Base-by-base conservation (phyloP, 2,888 invertebrate species). In the Branchellion lobata region DNA sequence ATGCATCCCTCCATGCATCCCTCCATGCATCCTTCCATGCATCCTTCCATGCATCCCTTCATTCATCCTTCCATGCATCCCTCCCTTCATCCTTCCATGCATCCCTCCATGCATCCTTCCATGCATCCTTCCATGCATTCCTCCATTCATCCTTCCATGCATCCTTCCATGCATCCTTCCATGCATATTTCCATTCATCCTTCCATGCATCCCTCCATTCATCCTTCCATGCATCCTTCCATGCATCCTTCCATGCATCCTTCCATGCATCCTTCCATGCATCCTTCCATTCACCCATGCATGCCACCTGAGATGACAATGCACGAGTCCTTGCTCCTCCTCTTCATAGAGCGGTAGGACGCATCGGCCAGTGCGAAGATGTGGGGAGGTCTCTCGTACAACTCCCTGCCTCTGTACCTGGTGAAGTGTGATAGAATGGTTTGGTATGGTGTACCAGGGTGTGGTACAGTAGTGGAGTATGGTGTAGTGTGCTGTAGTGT, bases 331-430 rank as follows among this genome's bases (percentile, higher is more conserved):
- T 92, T 91, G 73, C 94, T 92, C 87, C 91, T 91, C 86, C 96
- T 93, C 86, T 96, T 92, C 90, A 99, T 93, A 81, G 94, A 93
- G 87, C 94, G 92, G 88, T 98, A 96, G 74, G 96, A 96, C 8
- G 95, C 93, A 88, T 99, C 98, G 0, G 97, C 96, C 81, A 98
- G 93, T n/a, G 98, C 96, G 88, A 94, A 98, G 83, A 98, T 94
- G 87, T 99, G 98, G 0, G 98, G 98, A 0, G 93, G 92, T 85
- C 97, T 93, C 88, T 99, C 98, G 87, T 96, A 99, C 86, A 97
- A 91, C 90, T 98, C 97, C 85, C 97, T 90, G 18, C 94, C 95
- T 91, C 93, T 93, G 89, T 97, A 98, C 89, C 94, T 34, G 21
- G 24, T 5, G n/a, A n/a, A n/a, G n/a, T n/a, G n/a, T n/a, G n/a